phyloP scores from a whole-genome alignment of 64 coral and sea anemone genomes.

The Porites lutea region DNA sequence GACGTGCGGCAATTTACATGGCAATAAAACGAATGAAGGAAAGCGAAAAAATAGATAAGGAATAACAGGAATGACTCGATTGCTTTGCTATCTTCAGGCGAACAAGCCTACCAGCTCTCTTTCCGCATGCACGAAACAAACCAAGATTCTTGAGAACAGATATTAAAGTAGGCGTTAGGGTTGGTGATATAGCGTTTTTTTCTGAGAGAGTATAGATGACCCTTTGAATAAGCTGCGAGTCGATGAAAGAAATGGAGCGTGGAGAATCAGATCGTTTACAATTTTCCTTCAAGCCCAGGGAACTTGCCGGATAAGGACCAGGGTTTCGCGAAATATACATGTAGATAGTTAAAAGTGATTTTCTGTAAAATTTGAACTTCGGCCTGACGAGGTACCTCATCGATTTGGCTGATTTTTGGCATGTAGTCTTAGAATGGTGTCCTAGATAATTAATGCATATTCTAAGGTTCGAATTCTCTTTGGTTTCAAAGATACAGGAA shows the following conservation, averaged over 20 bases:
- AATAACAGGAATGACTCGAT: conserved; percentile 28
- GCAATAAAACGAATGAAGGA: too few species aligned
- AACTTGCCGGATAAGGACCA: conserved; percentile 28
- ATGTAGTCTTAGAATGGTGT: too few species aligned
- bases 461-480: too few species aligned
- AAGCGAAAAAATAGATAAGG: too few species aligned
- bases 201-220: not conserved
- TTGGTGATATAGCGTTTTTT: conserved; percentile 18
- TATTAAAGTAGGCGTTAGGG: conserved; percentile 25
- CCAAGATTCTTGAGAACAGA: conserved; percentile 29
- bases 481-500: too few species aligned
- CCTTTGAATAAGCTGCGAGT: conserved; percentile 44
- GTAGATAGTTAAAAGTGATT: conserved; percentile 7
- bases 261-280: not conserved
- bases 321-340: conserved; percentile 38
- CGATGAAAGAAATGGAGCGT: conserved; percentile 1
- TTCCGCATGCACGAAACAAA: conserved; percentile 20
- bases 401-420: too few species aligned
- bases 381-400: too few species aligned
- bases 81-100: conserved; percentile 28
- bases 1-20: too few species aligned
- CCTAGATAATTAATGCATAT: too few species aligned
- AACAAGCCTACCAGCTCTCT: conserved; percentile 28
- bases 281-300: conserved; percentile 21
- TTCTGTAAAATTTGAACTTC: too few species aligned